phyloP scores from a whole-genome alignment of 2,113 vertebrate genomes.

The Sorex araneus region DNA sequence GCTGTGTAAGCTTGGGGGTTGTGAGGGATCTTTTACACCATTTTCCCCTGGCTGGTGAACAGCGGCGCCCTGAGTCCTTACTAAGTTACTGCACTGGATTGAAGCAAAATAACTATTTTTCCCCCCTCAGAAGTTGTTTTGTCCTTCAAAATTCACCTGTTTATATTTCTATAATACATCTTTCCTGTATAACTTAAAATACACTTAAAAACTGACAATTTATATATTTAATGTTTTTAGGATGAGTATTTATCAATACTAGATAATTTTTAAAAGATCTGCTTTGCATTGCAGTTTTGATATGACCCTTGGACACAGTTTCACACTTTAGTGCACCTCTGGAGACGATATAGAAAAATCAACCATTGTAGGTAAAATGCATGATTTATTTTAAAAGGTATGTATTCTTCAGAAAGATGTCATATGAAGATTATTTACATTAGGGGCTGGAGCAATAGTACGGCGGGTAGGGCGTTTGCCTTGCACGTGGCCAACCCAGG shows the following conservation, averaged over 20 bases:
- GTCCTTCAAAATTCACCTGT: conserved; percentile 40
- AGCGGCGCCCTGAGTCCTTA: conserved; percentile 91
- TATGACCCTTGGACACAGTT: conserved; percentile 6
- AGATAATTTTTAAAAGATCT: background rate
- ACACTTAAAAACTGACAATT: background rate
- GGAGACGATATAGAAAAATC: conserved; percentile 40
- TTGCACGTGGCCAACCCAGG: too few species aligned
- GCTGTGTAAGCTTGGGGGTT: conserved; percentile 49
- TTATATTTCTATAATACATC: conserved; percentile 35
- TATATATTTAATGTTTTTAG: conserved; percentile 23
- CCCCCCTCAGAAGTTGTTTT: background rate
- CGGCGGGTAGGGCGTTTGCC: too few species aligned
- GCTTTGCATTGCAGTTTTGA: conserved; percentile 43
- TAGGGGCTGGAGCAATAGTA: too few species aligned
- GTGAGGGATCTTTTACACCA: background rate
- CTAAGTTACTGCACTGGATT: conserved; percentile 84
- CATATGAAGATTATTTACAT: too few species aligned
- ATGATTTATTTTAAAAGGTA: conserved; percentile 18
- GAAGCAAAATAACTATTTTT: conserved; percentile 55
- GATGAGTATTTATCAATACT: conserved; percentile 39
- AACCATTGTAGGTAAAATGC: background rate
- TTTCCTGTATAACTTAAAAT: conserved; percentile 43
- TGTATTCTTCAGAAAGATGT: background rate
- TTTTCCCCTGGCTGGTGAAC: conserved; percentile 85
- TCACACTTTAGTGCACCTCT: conserved; percentile 3